Base-by-base conservation (phyloP, 2,888 invertebrate species). In the Lampropteryx suffumata region DNA sequence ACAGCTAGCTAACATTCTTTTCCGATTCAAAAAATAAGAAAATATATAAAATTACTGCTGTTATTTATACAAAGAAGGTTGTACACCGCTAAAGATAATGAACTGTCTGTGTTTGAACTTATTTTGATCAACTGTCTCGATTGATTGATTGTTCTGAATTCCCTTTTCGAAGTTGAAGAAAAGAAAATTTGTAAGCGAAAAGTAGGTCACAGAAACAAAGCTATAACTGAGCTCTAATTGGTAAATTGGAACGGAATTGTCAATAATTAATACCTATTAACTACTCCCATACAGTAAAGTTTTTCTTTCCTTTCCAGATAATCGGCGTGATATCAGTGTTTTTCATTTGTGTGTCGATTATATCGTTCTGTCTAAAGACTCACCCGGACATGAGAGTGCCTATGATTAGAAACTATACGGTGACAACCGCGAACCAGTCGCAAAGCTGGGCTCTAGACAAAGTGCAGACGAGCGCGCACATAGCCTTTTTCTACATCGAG, bases 291-390 rank as follows among this genome's bases (percentile, higher is more conserved):
- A 17, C 7, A 14, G 9, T 34, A 10, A n/a, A 12, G 7, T 10
- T 17, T 44, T 36, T 37, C 54, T 70, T 76, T 24, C 73, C 59
- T 70, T 93, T 93, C 32, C 95, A 99, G 99, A 96, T 98, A 74
- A 97, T 99, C 82, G 99, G 99, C 69, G 96, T 99, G 64, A 94
- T 99, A 82, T 99, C 99, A 65, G 98, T 99, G 77, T 99, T 99
- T 93, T 99, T 99, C 94, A 99, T 99, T 87, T 98, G 99, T 92
- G 96, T 99, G 66, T 99, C 99, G 66, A 99, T 99, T 84, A 92
- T 99, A 85, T 98, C 99, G 69, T 99, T 99, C 92, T 99, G 99
- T 92, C 93, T 99, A 81, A 99, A 99, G 92, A 99, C 99, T 37
- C 99, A 99, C 90, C 99, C 99, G 61, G 99, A 98, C 87, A 97